Conservation (phyloP, 2,113 vertebrate genomes). For the Platycercus adscitus region DNA sequence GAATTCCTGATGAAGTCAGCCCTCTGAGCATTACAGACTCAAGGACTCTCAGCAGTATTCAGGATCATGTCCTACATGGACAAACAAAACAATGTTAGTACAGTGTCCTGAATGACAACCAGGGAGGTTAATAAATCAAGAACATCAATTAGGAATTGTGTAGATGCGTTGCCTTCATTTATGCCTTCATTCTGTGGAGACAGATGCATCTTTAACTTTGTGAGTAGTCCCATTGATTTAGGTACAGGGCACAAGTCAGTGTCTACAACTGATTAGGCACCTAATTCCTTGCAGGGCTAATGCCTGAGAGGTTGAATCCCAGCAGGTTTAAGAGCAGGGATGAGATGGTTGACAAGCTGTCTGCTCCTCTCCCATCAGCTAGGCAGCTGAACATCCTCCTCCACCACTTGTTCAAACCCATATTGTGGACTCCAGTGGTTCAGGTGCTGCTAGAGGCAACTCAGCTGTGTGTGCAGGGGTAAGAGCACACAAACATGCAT, state of each 20-base stretch:
- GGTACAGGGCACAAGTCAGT: neutral
- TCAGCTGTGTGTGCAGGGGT: neutral
- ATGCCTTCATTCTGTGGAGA: neutral
- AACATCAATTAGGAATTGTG: conserved; percentile 12
- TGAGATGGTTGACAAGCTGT: neutral
- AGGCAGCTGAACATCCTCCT: neutral
- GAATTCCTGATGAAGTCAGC: conserved; percentile 42
- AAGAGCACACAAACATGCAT: neutral
- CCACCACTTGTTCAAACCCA: neutral
- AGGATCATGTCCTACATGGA: neutral
- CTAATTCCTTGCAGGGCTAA: neutral
- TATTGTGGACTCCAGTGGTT: neutral
- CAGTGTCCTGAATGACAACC: neutral
- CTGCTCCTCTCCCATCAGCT: neutral
- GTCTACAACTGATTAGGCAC: neutral
- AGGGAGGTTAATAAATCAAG: conserved; percentile 16
- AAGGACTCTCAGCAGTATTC: neutral
- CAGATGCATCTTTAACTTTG: neutral
- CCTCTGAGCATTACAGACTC: neutral
- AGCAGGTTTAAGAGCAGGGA: neutral
- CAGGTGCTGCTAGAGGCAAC: neutral
- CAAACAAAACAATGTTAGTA: neutral
- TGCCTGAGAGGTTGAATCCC: neutral
- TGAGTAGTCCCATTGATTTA: neutral
- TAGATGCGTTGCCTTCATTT: neutral